Evolutionary conservation across 2,888 invertebrate species (phyloP), one percentile per base, ranked within the genome.

Genomic region (Agrotis puta): DNA sequence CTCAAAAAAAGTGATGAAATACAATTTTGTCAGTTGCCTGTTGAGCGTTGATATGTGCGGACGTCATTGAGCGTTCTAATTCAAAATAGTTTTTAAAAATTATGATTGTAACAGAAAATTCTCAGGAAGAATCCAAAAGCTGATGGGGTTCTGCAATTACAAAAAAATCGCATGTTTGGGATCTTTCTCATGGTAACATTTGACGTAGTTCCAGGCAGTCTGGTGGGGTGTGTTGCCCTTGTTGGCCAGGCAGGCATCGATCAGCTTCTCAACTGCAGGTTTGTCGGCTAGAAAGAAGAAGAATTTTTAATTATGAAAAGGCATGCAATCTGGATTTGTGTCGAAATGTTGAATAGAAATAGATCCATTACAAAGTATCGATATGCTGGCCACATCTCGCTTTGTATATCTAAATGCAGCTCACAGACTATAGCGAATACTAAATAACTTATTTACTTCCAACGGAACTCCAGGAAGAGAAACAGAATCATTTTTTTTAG

Each of bases 171-270:
- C 91, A 84, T 96, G 95, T 59, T 96, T 95, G n/a, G 96, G 95
- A 77, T 96, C 95, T 85, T 96, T 96, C 85, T 96, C 96, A 80
- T 96, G 96, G 88, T 96, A 96, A 85, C 96, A 96, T 65, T 95
- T 96, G 81, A 95, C 93, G 89, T 95, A 96, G 91, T 96, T 96
- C 96, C 96, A 96, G 16, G 96, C 96, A 0, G 95, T 94, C 85
- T 96, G 95, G 16, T 95, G 94, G 0, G 96, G 95, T 0, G 93
- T 93, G 88, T 92, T 94, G 50, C 96, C 96, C 76, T 96, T 96
- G 88, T 93, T 94, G 64, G 94, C 93, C 11, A 96, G 85, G 86
- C 96, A 96, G 62, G 92, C 78, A 70, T 96, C 96, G 54, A 96
- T 96, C 83, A 95, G 85, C 81, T 95, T 95, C 84, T 96, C 96